Evolutionary conservation across 2,797 vertebrate species (phyloP).

Genomic region (Valencia hispanica): DNA sequence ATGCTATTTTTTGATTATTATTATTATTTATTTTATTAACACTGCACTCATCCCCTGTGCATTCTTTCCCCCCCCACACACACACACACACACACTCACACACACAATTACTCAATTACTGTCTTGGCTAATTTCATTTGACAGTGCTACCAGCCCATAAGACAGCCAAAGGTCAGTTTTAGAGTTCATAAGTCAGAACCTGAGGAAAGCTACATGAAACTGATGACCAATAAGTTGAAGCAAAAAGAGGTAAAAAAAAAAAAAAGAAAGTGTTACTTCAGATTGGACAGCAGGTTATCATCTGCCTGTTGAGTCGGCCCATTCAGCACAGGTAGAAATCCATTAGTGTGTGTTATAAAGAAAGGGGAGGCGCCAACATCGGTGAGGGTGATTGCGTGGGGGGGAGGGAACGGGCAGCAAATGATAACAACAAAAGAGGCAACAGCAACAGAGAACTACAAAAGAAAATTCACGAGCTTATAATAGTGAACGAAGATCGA

Average conservation of each 20-base stretch:
- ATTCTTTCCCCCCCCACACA: neutral
- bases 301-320: conserved; percentile 53
- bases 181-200: conserved; percentile 53
- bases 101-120: conserved; percentile 41
- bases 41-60: neutral
- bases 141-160: conserved; percentile 55
- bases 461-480: conserved; percentile 45
- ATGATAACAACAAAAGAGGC: conserved; percentile 76
- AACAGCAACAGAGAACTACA: conserved; percentile 52
- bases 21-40: conserved; percentile 21
- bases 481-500: conserved; percentile 37
- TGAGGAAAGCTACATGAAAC: conserved; percentile 45
- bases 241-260: conserved; percentile 18
- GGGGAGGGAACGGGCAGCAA: conserved; percentile 67
- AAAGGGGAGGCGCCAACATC: conserved; percentile 53
- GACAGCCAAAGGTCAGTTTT: conserved; percentile 55
- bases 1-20: no score
- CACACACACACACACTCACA: conserved; percentile 12
- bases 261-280: conserved; percentile 54
- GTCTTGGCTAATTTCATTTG: conserved; percentile 40
- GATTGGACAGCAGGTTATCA: conserved; percentile 52
- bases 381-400: conserved; percentile 55
- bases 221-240: conserved; percentile 39
- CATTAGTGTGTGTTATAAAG: conserved; percentile 78
- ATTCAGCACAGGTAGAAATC: conserved; percentile 53